phyloP scores from a whole-genome alignment of 2,888 invertebrate species.

The Nymphalis c-album region DNA sequence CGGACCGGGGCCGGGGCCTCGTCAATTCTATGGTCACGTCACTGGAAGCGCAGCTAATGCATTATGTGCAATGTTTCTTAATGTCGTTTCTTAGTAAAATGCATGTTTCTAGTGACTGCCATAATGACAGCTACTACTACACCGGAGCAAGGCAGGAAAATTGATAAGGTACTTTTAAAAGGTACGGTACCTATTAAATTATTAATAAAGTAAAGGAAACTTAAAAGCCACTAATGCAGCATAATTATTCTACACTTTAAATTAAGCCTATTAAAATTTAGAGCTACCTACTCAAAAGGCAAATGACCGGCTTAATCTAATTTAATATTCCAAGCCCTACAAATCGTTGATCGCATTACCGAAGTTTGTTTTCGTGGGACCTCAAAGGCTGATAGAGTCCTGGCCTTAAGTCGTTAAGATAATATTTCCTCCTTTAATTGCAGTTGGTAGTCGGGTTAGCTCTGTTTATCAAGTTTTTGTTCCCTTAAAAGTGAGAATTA shows the following conservation, averaged over 20 bases:
- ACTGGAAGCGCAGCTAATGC: too few relatives aligned
- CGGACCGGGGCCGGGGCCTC: too few relatives aligned
- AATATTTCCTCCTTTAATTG: slow-evolving; percentile 38
- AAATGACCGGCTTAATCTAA: slow-evolving; percentile 28
- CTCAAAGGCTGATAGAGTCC: slow-evolving; percentile 27
- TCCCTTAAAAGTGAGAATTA: neutral
- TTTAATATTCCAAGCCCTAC: slow-evolving; percentile 32
- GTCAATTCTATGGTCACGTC: too few relatives aligned
- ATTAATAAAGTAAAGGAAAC: too few relatives aligned
- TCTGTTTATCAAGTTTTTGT: slow-evolving; percentile 11
- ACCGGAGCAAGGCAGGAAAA: too few relatives aligned
- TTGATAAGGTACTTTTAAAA: too few relatives aligned
- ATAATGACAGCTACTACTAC: too few relatives aligned
- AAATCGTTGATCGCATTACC: slow-evolving; percentile 36
- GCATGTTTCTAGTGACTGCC: too few relatives aligned
- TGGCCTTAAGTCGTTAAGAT: slow-evolving; percentile 36
- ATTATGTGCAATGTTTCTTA: too few relatives aligned
- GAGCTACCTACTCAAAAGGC: slow-evolving; percentile 13
- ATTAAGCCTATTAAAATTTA: slow-evolving; percentile 15
- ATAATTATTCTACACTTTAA: slow-evolving; percentile 2
- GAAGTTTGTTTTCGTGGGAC: slow-evolving; percentile 29
- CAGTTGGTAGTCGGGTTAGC: slow-evolving; percentile 22
- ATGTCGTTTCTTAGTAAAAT: too few relatives aligned
- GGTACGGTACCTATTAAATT: too few relatives aligned
- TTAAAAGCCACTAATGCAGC: neutral